phyloP scores from a whole-genome alignment of 2,888 invertebrate species.

The Drosophila cyrtoloma region DNA sequence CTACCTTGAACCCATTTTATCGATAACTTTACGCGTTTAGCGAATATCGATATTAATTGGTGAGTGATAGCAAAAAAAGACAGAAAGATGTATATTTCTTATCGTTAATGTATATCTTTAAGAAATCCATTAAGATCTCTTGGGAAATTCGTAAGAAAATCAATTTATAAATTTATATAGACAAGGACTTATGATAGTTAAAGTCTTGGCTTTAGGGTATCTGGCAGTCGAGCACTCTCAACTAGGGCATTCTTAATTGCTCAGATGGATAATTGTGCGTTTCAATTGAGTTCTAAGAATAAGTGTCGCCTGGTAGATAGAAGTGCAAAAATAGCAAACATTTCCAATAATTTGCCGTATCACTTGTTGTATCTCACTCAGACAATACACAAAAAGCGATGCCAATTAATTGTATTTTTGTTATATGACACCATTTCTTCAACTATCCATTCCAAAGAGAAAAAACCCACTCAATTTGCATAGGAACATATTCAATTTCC shows the following conservation, averaged over 20 bases:
- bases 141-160: too few species aligned
- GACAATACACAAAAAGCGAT: not conserved
- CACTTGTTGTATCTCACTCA: not conserved
- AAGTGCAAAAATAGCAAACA: not conserved
- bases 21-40: not conserved
- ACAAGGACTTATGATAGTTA: not conserved
- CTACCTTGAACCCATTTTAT: not conserved
- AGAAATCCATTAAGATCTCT: not conserved
- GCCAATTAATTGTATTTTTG: not conserved
- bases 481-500: slow-evolving; percentile 20
- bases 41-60: not conserved
- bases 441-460: not conserved
- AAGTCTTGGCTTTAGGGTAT: not conserved
- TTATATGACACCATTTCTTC: not conserved
- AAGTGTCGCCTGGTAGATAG: not conserved
- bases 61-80: not conserved
- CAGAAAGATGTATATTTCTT: not conserved
- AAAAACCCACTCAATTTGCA: not conserved
- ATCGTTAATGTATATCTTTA: not conserved
- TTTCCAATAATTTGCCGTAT: not conserved
- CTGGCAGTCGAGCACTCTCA: not conserved
- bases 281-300: too few species aligned
- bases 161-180: not conserved
- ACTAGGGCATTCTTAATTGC: not conserved
- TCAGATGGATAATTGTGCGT: not conserved